These are phyloP conservation scores for Phoxinus dragarum DNA, from an alignment of 2,797 vertebrate species.

Conservation along the genomic window DNA sequence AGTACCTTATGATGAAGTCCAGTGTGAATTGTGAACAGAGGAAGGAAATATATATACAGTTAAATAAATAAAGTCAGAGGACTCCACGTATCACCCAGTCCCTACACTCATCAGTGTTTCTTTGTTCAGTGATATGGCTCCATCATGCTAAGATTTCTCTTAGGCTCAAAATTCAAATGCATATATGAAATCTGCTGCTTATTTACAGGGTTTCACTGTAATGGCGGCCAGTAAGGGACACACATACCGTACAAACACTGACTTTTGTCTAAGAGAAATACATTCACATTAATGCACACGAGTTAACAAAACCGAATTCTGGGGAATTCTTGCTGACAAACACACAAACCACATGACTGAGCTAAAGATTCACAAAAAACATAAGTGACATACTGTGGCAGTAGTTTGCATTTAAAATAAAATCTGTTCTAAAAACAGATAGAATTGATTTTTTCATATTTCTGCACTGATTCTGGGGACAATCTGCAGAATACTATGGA, in stretches of 20 bases:
- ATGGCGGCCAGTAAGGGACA: constrained; percentile 6
- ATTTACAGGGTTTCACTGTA: not conserved
- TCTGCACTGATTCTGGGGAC: not conserved
- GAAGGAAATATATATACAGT: constrained; percentile 21
- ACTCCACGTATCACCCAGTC: constrained; percentile 24
- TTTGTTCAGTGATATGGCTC: constrained; percentile 23
- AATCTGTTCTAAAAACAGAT: not conserved
- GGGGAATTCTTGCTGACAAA: not conserved
- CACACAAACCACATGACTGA: not conserved
- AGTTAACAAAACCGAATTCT: constrained; percentile 6
- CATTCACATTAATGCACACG: constrained; percentile 14
- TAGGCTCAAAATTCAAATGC: constrained; percentile 31
- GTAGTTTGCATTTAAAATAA: not conserved
- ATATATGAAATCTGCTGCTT: constrained; percentile 41
- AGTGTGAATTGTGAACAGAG: not conserved
- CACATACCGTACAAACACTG: constrained; percentile 19
- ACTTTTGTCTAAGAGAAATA: constrained; percentile 30
- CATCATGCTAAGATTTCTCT: constrained; percentile 17
- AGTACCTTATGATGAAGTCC: not conserved
- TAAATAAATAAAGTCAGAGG: constrained; percentile 37
- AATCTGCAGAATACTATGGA: not conserved
- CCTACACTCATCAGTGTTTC: constrained; percentile 39
- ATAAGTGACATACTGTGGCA: not conserved
- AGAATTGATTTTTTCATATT: not conserved
- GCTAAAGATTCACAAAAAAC: not conserved